Percentiles rank a stretch among this genome's conserved stretches.
Conservation (phyloP, 1,140 invertebrate species). For the Brachionus rubens region DNA sequence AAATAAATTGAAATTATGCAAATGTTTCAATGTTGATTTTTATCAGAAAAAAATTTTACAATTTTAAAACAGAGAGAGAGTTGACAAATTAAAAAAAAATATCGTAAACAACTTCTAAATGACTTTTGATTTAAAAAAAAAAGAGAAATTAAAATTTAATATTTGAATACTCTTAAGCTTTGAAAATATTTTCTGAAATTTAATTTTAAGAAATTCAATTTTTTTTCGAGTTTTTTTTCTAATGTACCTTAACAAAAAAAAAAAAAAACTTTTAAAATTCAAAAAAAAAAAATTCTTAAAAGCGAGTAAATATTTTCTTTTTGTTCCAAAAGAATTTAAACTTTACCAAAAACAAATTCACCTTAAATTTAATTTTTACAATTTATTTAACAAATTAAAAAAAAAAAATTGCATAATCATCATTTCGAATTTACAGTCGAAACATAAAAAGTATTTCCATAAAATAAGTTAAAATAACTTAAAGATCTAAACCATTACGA, state of each 20-base stretch:
- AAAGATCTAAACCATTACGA: background rate
- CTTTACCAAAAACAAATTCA: background rate
- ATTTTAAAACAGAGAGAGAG: no score
- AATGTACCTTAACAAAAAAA: no score
- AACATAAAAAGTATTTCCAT: no score
- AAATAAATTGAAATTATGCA: no score
- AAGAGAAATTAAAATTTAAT: conserved; percentile 9
- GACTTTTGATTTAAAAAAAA: no score
- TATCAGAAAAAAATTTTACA: no score
- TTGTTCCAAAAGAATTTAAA: background rate
- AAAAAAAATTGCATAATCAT: conserved; percentile 13
- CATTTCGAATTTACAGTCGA: background rate
- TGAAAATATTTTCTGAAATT: background rate
- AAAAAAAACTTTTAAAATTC: conserved; percentile 7
- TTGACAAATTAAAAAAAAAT: no score
- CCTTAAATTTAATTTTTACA: conserved; percentile 19
- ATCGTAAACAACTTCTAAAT: no score
- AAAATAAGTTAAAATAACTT: background rate
- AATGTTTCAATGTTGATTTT: no score
- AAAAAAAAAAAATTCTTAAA: background rate
- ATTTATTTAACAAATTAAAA: background rate
- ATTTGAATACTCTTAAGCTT: background rate
- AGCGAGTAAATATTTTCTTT: conserved; percentile 7
- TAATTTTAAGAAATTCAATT: background rate
- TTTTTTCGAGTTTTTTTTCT: no score